Evolutionary conservation across 2,888 invertebrate genomes (phyloP).

Genomic region (Elmis aenea): DNA sequence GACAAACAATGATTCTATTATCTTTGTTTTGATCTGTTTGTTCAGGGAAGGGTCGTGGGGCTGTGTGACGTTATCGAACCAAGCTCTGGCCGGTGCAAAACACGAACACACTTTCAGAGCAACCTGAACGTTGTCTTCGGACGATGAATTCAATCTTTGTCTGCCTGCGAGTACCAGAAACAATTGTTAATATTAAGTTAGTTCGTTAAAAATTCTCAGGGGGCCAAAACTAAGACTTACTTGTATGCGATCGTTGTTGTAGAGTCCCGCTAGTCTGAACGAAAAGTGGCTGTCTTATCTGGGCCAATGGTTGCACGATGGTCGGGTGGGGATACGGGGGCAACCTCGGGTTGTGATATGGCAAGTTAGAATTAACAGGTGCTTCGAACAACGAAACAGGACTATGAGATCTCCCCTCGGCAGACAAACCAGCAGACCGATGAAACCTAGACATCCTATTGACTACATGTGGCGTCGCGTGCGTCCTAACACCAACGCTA

Average conservation of each 20-base stretch:
- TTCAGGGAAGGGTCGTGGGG: slow-evolving; percentile 32
- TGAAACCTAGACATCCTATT: slow-evolving; percentile 94
- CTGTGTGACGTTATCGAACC: slow-evolving; percentile 50
- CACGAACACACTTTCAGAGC: slow-evolving; percentile 74
- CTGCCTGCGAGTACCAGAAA: slow-evolving; percentile 52
- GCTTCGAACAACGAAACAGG: slow-evolving; percentile 53
- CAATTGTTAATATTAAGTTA: no score
- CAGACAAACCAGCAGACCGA: slow-evolving; percentile 85
- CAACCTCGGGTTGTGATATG: slow-evolving; percentile 82
- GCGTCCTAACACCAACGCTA: slow-evolving; percentile 84
- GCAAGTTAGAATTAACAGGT: slow-evolving; percentile 49
- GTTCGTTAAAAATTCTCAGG: no score
- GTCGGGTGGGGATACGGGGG: slow-evolving; percentile 88
- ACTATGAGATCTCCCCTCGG: slow-evolving; percentile 65
- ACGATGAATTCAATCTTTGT: slow-evolving; percentile 63
- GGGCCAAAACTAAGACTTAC: slow-evolving; percentile 37
- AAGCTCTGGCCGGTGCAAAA: slow-evolving; percentile 72
- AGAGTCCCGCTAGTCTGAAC: slow-evolving; percentile 49
- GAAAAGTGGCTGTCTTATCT: slow-evolving; percentile 68
- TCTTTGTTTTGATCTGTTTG: slow-evolving; percentile 50
- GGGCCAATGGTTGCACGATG: slow-evolving; percentile 74
- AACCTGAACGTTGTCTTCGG: slow-evolving; percentile 63
- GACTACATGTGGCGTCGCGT: slow-evolving; percentile 89
- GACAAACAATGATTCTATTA: slow-evolving; percentile 81
- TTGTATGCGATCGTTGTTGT: slow-evolving; percentile 50